Conservation (phyloP, 2,888 invertebrate species). For the Drosophila gaucha region DNA sequence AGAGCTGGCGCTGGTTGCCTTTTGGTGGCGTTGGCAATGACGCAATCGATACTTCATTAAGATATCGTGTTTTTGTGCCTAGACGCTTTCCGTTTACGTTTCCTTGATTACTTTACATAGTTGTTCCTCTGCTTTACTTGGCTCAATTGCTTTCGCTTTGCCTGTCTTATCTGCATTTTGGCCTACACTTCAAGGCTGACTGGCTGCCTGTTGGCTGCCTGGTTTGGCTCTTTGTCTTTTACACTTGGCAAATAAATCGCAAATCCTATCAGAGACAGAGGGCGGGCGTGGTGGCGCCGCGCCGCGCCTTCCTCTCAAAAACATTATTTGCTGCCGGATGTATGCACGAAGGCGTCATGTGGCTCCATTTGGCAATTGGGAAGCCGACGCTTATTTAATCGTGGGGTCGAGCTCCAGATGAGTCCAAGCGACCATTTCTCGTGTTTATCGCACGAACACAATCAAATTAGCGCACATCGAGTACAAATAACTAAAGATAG, state of each 20-base stretch:
- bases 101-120: slow-evolving; percentile 82
- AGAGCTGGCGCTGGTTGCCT: slow-evolving; percentile 32
- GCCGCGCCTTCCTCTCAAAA: slow-evolving; percentile 16
- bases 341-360: slow-evolving; percentile 64
- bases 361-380: slow-evolving; percentile 39
- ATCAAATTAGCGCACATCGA: slow-evolving; percentile 81
- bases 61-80: slow-evolving; percentile 81
- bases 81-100: slow-evolving; percentile 82
- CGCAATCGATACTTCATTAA: slow-evolving; percentile 79
- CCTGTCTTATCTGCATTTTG: slow-evolving; percentile 66
- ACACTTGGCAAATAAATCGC: slow-evolving; percentile 77
- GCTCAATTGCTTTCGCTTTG: slow-evolving; percentile 44
- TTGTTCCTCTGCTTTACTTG: slow-evolving; percentile 47
- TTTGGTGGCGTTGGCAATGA: slow-evolving; percentile 55
- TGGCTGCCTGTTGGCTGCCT: slow-evolving; percentile 34
- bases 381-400: slow-evolving; percentile 39
- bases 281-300: neutral
- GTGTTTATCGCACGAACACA: slow-evolving; percentile 78
- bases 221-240: slow-evolving; percentile 68
- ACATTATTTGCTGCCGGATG: slow-evolving; percentile 78
- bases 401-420: slow-evolving; percentile 39
- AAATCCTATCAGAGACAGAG: slow-evolving; percentile 67
- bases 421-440: slow-evolving; percentile 27
- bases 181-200: slow-evolving; percentile 48
- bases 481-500: slow-evolving; percentile 77